Evolutionary conservation across 2,797 vertebrate species (phyloP), one percentile per base, ranked within the genome.

Genomic region (Ciconia nigra): DNA sequence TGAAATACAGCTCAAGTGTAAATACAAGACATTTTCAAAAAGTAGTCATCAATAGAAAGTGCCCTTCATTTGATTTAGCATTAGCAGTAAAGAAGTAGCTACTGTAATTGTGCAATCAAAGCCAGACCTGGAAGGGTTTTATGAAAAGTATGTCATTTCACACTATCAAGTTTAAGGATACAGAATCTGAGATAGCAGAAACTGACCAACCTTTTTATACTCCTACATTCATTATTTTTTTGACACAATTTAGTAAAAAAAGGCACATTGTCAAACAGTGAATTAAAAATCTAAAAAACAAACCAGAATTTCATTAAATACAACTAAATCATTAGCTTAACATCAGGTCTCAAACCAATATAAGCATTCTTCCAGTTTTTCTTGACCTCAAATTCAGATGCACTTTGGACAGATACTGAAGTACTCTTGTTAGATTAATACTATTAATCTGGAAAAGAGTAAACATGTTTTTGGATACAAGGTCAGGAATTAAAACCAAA

Each of bases 211-310:
- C 58, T 90, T 93, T 95, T 93, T 90, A 95, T 96, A 96, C 87
- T 91, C 71, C 96, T 97, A 98, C 98, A 98, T 98, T 98, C 98
- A 35, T 95, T 95, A 70, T 87, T 90, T 96, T 85, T 98, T 96
- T 80, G 93, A 96, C 91, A 93, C 85, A 96, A 98, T 96, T 97
- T 97, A 97, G 96, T 97, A 96, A 89, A 95, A 95, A 95, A 98
- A 98, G 98, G 98, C 98, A 98, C 98, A 96, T 98, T 90, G 96
- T 98, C 93, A 96, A 97, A 97, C 84, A 92, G 71, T 96, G 93
- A 97, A 93, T 96, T 96, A 97, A 96, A 97, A 97, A 77, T 91
- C 92, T 89, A 96, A 95, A 98, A 95, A 90, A 67, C 85, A 97
- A 97, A 94, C 81, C 81, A 91, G 79, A 92, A 91, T 83, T 77